These are phyloP conservation scores for Sebastiscus tertius DNA, from an alignment of 2,797 vertebrate genomes.

Conservation along the genomic window DNA sequence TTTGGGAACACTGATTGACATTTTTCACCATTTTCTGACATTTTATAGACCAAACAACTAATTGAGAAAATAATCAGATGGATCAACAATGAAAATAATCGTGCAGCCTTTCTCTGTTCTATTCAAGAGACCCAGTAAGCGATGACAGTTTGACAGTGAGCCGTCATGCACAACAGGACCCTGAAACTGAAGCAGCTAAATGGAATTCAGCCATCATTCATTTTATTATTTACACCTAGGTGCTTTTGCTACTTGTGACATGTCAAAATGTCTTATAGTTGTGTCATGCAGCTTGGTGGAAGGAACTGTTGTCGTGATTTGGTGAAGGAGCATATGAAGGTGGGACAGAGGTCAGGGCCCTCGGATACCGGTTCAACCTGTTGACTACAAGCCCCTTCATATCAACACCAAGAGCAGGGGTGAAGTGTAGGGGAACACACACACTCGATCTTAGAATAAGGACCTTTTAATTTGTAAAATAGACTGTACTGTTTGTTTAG, in stretches of 20 bases:
- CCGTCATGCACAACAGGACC: neutral
- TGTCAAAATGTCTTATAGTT: neutral
- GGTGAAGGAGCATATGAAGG: neutral
- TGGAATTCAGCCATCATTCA: neutral
- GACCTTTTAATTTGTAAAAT: neutral
- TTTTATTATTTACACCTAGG: neutral
- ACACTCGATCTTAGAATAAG: neutral
- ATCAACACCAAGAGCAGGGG: neutral
- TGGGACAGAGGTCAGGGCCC: conserved; percentile 1
- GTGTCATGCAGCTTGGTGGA: neutral
- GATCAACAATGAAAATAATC: no score
- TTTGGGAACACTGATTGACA: no score
- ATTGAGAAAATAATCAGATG: no score
- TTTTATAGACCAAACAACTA: no score
- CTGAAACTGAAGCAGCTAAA: neutral
- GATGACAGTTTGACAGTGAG: neutral
- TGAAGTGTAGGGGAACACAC: neutral
- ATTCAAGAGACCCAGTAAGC: neutral
- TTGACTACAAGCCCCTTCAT: conserved; percentile 1
- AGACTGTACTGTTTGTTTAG: neutral
- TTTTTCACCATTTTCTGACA: no score
- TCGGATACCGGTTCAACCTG: conserved; percentile 32
- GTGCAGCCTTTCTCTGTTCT: neutral
- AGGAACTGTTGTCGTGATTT: neutral
- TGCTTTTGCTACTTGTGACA: neutral